Evolutionary conservation across 2,797 vertebrate genomes (phyloP).

Genomic region (Siniperca scherzeri): DNA sequence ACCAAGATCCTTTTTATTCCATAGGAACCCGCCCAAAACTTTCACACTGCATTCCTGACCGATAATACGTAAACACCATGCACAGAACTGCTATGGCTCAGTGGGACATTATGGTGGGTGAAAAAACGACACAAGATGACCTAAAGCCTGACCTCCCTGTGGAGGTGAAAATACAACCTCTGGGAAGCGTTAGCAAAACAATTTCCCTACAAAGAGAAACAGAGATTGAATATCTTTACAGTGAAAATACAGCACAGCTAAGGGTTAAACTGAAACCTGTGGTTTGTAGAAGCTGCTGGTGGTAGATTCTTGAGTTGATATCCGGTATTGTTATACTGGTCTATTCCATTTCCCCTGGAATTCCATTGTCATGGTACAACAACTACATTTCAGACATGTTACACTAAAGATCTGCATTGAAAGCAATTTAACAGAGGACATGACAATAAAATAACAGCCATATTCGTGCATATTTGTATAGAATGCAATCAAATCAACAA

Average conservation of each 20-base stretch:
- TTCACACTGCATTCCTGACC: not conserved
- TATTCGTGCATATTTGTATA: not conserved
- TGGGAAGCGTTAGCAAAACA: slow-evolving; percentile 1
- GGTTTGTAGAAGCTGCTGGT: not conserved
- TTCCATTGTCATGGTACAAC: not conserved
- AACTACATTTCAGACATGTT: not conserved
- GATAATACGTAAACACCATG: slow-evolving; percentile 1
- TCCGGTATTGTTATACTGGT: not conserved
- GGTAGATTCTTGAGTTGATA: not conserved
- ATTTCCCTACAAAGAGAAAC: not conserved
- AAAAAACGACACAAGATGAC: not conserved
- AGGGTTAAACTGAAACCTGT: not conserved
- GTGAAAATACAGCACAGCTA: not conserved
- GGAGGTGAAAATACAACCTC: not conserved
- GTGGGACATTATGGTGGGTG: not conserved
- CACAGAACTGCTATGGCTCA: not conserved
- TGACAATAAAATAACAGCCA: slow-evolving; percentile 12
- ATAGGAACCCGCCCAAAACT: not conserved
- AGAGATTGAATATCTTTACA: slow-evolving; percentile 13
- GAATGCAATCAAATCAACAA: not conserved
- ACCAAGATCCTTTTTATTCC: not conserved
- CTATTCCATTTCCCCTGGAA: not conserved
- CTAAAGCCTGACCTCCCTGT: slow-evolving; percentile 1
- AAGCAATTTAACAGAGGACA: slow-evolving; percentile 11
- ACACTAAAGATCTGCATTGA: slow-evolving; percentile 4